A percentile compares a stretch with the other conserved stretches of the same genome.
phyloP scores from a whole-genome alignment of 2,888 invertebrate genomes.

The Andrena chrysosceles region DNA sequence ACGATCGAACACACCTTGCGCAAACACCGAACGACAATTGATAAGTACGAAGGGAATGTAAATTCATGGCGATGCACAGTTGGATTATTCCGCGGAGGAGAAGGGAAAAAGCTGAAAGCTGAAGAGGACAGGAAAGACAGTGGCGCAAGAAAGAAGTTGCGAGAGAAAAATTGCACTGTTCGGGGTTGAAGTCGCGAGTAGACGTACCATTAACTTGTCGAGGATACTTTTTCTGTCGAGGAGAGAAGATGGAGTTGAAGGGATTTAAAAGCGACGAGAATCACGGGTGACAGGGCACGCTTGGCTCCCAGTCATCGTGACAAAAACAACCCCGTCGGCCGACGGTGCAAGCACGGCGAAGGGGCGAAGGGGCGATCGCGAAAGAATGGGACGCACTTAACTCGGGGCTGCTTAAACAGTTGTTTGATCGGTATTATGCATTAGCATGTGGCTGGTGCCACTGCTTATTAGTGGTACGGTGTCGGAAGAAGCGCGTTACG shows the following conservation, averaged over 20 bases:
- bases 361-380: slow-evolving; percentile 55
- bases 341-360: slow-evolving; percentile 23
- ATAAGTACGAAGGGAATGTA: too few relatives aligned
- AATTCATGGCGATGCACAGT: not conserved
- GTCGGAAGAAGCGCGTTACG: slow-evolving; percentile 38
- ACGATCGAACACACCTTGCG: rapidly evolving
- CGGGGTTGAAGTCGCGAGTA: not conserved
- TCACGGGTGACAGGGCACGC: slow-evolving; percentile 31
- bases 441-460: slow-evolving; percentile 85
- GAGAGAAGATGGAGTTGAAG: slow-evolving; percentile 8
- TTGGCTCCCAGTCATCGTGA: slow-evolving; percentile 28
- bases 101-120: not conserved
- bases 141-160: not conserved
- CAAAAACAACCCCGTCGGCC: slow-evolving; percentile 63
- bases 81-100: too few relatives aligned
- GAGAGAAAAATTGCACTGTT: not conserved
- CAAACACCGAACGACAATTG: not conserved
- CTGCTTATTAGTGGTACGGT: slow-evolving; percentile 78
- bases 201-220: slow-evolving; percentile 28
- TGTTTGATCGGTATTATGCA: slow-evolving; percentile 84
- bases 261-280: slow-evolving; percentile 39
- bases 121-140: not conserved
- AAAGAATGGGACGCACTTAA: slow-evolving; percentile 82
- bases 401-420: slow-evolving; percentile 84
- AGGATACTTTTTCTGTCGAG: not conserved